phyloP scores from a whole-genome alignment of 2,888 invertebrate species.

The Ryuthela nishihirai region DNA sequence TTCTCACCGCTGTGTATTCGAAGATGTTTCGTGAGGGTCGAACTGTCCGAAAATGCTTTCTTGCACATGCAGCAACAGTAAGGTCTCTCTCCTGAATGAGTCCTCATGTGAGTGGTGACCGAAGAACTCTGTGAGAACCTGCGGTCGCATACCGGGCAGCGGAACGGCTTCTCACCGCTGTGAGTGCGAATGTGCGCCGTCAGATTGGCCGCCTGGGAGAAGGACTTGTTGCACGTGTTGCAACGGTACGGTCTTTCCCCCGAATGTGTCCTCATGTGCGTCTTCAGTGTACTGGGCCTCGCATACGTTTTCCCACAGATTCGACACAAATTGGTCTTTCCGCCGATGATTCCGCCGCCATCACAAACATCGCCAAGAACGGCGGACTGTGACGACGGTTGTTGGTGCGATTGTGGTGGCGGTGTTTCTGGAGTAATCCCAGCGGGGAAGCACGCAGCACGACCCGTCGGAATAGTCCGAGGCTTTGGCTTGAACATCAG shows the following conservation, averaged over 20 bases:
- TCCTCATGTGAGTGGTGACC: conserved; percentile 96
- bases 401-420: not conserved
- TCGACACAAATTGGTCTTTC: conserved; percentile 38
- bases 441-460: conserved; percentile 31
- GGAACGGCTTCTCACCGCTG: conserved; percentile 93
- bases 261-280: conserved; percentile 92
- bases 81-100: conserved; percentile 87
- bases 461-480: conserved; percentile 21
- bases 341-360: conserved; percentile 6
- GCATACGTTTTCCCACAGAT: conserved; percentile 96
- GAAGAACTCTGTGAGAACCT: conserved; percentile 98
- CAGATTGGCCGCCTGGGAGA: conserved; percentile 96
- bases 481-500: conserved; percentile 18
- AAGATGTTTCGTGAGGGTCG: conserved; percentile 89
- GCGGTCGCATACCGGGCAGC: conserved; percentile 79
- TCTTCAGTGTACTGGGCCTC: conserved; percentile 92
- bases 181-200: conserved; percentile 88
- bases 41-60: conserved; percentile 98
- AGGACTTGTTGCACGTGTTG: conserved; percentile 94
- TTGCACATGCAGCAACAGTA: conserved; percentile 88
- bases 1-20: conserved; percentile 88
- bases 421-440: conserved; percentile 3
- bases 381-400: not conserved
- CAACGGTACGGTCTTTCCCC: conserved; percentile 90
- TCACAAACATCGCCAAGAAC: not conserved